A percentile compares a stretch with the other conserved stretches of the same genome.
Evolutionary conservation across 2,113 vertebrate genomes (phyloP).

Genomic region (Sus scrofa): T2T-Sscrofa CM000816.6:102962501-102963000

Average conservation of each 20-base stretch:
- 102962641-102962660: not conserved
- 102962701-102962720: not conserved
- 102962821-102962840: constrained; percentile 40
- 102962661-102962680: not conserved
- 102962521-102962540: not conserved
- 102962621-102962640: not conserved
- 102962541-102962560: not conserved
- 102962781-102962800: not conserved
- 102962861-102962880: not conserved
- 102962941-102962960: constrained; percentile 49
- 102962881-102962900: constrained; percentile 5
- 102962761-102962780: constrained; percentile 26
- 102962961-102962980: constrained; percentile 67
- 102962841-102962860: not conserved
- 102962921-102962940: not conserved
- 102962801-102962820: constrained; percentile 26
- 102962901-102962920: constrained; percentile 43
- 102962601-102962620: not conserved
- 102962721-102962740: not conserved
- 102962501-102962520: not conserved
- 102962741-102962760: not conserved
- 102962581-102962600: not conserved
- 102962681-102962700: not conserved
- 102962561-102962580: not conserved
- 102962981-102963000: constrained; percentile 57